A percentile compares a stretch with the other conserved stretches of the same genome.
These are phyloP conservation scores for Adelphocoris suturalis DNA, from an alignment of 2,888 invertebrate genomes.

Conservation along the genomic window DNA sequence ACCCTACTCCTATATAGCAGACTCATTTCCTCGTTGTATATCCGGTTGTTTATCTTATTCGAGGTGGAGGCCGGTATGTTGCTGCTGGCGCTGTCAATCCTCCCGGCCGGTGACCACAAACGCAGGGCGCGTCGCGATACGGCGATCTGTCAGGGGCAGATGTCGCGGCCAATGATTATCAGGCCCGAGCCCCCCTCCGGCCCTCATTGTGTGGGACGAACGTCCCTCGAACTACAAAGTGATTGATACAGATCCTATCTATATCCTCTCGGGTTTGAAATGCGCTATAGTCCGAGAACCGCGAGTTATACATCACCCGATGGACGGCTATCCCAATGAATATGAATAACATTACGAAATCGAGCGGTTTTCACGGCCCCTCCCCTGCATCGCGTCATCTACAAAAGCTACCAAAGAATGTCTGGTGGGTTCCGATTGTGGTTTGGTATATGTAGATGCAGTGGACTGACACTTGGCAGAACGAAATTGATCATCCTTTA, in stretches of 20 bases:
- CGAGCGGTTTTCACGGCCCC: conserved; percentile 7
- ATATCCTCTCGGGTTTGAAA: conserved; percentile 6
- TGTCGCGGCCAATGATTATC: conserved; percentile 60
- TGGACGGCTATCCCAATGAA: conserved; percentile 3
- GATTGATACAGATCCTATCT: conserved; percentile 62
- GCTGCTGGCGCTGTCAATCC: conserved; percentile 38
- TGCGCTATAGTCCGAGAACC: neutral
- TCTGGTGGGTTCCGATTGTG: neutral
- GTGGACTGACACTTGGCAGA: neutral
- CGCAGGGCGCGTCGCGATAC: conserved; percentile 31
- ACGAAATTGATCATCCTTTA: neutral
- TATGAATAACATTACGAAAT: conserved; percentile 44
- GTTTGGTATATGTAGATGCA: neutral
- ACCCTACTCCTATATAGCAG: too few species aligned
- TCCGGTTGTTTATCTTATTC: neutral
- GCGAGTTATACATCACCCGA: conserved; percentile 41
- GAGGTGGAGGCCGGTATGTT: neutral
- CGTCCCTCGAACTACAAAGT: conserved; percentile 49
- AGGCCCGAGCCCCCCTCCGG: neutral
- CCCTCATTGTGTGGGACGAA: conserved; percentile 49
- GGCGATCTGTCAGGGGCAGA: conserved; percentile 54
- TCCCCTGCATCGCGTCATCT: neutral
- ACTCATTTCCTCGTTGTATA: neutral
- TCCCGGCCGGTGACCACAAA: conserved; percentile 57
- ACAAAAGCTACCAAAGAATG: conserved; percentile 39